A percentile compares a stretch with the other conserved stretches of the same genome.
Conservation (phyloP, 2,888 invertebrate genomes). For the Sinelater perroti region DNA sequence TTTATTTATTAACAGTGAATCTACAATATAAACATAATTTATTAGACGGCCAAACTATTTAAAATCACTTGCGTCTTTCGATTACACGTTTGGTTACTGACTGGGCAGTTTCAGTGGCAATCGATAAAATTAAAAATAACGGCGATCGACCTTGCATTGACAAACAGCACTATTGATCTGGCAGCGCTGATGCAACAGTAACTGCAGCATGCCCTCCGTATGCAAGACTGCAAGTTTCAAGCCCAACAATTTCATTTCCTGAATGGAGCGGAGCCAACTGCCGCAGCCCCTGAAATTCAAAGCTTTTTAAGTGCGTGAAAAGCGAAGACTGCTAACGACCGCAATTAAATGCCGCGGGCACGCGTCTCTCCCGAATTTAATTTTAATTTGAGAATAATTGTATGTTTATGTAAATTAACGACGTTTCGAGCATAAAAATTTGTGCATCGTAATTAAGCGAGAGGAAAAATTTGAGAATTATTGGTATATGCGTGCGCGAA, state of each 20-base stretch:
- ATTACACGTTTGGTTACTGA: too few relatives aligned
- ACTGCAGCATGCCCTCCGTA: background rate
- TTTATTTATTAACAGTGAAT: too few relatives aligned
- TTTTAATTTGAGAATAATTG: background rate
- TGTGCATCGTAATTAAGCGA: background rate
- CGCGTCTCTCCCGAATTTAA: background rate
- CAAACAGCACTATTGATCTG: background rate
- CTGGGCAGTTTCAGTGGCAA: too few relatives aligned
- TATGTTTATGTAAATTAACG: background rate
- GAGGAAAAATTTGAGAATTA: too few relatives aligned
- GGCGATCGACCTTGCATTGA: background rate
- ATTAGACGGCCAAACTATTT: too few relatives aligned
- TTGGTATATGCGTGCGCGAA: background rate
- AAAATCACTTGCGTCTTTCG: too few relatives aligned
- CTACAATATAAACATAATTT: too few relatives aligned
- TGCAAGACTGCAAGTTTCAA: background rate
- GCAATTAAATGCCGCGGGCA: background rate
- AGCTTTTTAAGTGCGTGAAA: background rate
- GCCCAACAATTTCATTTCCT: background rate
- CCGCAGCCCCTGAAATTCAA: too few relatives aligned
- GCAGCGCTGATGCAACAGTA: background rate
- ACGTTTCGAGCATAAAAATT: background rate
- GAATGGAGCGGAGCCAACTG: too few relatives aligned
- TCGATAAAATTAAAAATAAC: constrained; percentile 4
- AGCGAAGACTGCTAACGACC: background rate